Percentiles rank a stretch among this genome's conserved stretches.
Evolutionary conservation across 2,113 vertebrate species (phyloP).

Genomic region (Onychostoma macrolepis): DNA sequence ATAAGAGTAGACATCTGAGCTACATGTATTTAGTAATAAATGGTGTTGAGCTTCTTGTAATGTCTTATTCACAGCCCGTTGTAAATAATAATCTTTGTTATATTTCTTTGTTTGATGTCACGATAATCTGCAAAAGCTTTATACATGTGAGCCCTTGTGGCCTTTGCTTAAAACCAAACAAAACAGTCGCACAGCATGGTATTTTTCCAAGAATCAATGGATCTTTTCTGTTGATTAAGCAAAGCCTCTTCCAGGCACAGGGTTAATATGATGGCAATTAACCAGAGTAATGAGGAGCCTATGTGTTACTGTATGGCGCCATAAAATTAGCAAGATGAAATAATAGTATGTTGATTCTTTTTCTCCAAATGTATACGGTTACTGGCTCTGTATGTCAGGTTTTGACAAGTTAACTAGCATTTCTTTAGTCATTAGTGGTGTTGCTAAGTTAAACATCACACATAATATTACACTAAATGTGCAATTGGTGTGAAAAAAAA

Average conservation of each 20-base stretch:
- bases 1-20: background rate
- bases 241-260: constrained; percentile 23
- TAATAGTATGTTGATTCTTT: constrained; percentile 44
- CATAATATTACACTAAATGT: background rate
- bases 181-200: background rate
- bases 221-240: constrained; percentile 35
- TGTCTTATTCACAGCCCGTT: background rate
- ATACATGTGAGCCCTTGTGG: background rate
- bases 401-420: background rate
- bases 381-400: constrained; percentile 35
- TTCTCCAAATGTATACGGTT: too few relatives aligned
- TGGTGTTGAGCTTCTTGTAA: background rate
- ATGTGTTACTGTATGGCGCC: constrained; percentile 24
- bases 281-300: constrained; percentile 50
- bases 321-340: constrained; percentile 51
- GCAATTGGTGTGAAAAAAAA: too few relatives aligned
- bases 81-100: background rate
- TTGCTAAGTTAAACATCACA: background rate
- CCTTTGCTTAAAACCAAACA: background rate
- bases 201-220: background rate
- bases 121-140: background rate
- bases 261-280: constrained; percentile 59
- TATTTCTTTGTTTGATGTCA: background rate
- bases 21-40: background rate
- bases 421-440: background rate